These are phyloP conservation scores for Thripadectes ignobilis DNA, from an alignment of 2,797 vertebrate genomes.

Conservation along the genomic window DNA sequence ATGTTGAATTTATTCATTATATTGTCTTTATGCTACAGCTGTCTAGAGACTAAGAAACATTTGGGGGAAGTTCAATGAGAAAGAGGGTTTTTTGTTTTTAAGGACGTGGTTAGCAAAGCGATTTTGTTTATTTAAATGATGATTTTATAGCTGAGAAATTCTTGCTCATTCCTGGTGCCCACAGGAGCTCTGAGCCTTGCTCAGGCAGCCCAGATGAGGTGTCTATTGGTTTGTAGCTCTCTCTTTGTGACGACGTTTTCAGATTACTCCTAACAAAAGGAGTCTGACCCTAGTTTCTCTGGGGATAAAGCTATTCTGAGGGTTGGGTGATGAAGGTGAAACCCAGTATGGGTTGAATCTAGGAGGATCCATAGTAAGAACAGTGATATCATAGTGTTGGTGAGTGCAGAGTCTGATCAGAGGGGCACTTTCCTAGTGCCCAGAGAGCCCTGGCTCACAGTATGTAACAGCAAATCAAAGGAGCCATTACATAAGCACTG, in stretches of 20 bases:
- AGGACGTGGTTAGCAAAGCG: neutral
- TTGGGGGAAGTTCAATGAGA: neutral
- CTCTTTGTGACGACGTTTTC: neutral
- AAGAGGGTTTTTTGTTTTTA: neutral
- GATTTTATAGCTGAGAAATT: neutral
- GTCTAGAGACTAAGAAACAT: neutral
- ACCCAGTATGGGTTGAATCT: neutral
- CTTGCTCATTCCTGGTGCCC: neutral
- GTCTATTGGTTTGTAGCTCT: neutral
- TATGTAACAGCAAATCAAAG: neutral
- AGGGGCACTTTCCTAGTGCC: neutral
- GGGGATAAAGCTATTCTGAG: fast-evolving
- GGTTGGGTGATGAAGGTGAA: neutral
- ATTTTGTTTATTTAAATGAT: neutral
- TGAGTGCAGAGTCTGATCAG: neutral
- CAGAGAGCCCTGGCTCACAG: neutral
- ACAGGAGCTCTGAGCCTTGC: neutral
- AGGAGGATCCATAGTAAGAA: neutral
- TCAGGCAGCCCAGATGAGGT: neutral
- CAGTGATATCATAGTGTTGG: neutral
- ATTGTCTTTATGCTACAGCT: neutral
- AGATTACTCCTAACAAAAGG: neutral
- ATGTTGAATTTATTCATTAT: neutral
- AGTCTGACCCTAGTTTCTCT: neutral
- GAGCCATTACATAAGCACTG: neutral